These are phyloP conservation scores for Rotaria sp. DNA, from an alignment of 2,888 invertebrate genomes.

Conservation along the genomic window DNA sequence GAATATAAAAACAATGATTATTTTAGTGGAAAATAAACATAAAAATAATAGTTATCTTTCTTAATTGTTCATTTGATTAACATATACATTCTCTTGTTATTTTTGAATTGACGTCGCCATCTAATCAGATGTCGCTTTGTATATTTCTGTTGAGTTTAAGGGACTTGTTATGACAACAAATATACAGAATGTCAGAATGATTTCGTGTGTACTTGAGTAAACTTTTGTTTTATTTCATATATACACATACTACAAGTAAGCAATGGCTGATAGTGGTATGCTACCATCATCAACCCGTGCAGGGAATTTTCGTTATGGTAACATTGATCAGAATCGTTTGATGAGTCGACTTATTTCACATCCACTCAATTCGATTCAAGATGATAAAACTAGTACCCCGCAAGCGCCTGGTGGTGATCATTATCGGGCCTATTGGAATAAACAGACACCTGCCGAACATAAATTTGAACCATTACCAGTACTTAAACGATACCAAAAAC, in stretches of 20 bases:
- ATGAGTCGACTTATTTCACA: constrained; percentile 35
- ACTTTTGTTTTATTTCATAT: background rate
- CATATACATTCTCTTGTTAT: background rate
- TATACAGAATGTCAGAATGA: background rate
- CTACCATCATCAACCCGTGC: background rate
- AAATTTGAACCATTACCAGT: constrained; percentile 21
- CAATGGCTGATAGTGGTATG: constrained; percentile 28
- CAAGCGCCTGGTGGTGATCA: background rate
- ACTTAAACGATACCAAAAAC: constrained; percentile 36
- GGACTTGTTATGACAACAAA: background rate
- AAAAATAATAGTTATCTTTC: no score
- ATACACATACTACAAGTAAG: background rate
- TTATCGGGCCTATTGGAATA: background rate
- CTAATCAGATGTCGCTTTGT: background rate
- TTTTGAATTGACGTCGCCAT: background rate
- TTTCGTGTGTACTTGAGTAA: background rate
- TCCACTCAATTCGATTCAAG: constrained; percentile 25
- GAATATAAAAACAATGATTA: no score
- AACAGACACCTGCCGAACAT: background rate
- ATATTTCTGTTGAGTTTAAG: background rate
- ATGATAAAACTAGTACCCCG: background rate
- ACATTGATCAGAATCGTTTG: constrained; percentile 36
- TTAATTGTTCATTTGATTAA: no score
- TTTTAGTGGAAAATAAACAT: no score
- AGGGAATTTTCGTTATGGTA: constrained; percentile 28